Evolutionary conservation across 2,888 invertebrate species (phyloP).

Genomic region (Acleris sparsana): DNA sequence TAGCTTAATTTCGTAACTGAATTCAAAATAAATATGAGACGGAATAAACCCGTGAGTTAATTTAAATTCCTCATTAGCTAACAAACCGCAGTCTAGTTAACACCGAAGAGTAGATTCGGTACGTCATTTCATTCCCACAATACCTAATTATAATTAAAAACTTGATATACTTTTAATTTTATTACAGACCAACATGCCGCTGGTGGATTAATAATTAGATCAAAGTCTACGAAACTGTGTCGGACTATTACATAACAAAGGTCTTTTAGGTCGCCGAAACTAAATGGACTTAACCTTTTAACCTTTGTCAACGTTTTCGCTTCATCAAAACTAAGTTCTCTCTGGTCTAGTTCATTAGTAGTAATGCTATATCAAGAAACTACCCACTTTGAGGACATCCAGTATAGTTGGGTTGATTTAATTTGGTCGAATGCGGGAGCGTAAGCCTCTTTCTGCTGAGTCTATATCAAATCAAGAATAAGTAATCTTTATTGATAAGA

Average conservation of each 20-base stretch:
- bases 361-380: conserved; percentile 23
- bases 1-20: no score
- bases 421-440: conserved; percentile 1
- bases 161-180: not conserved
- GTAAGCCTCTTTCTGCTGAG: not conserved
- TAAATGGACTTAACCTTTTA: conserved; percentile 11
- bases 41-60: no score
- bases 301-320: conserved; percentile 8
- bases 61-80: no score
- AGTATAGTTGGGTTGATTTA: conserved; percentile 15
- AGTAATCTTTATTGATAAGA: not conserved
- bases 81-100: no score
- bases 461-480: not conserved
- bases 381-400: conserved; percentile 12
- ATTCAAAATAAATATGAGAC: no score
- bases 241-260: not conserved
- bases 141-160: no score
- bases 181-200: not conserved
- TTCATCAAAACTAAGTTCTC: conserved; percentile 3
- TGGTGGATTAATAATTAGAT: not conserved
- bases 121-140: no score
- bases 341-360: conserved; percentile 12
- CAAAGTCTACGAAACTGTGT: not conserved
- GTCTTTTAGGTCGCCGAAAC: conserved; percentile 1
- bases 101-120: no score